Evolutionary conservation across 2,113 vertebrate genomes (phyloP), one percentile per base, ranked within the genome.

Genomic region (Felis chaus): DNA sequence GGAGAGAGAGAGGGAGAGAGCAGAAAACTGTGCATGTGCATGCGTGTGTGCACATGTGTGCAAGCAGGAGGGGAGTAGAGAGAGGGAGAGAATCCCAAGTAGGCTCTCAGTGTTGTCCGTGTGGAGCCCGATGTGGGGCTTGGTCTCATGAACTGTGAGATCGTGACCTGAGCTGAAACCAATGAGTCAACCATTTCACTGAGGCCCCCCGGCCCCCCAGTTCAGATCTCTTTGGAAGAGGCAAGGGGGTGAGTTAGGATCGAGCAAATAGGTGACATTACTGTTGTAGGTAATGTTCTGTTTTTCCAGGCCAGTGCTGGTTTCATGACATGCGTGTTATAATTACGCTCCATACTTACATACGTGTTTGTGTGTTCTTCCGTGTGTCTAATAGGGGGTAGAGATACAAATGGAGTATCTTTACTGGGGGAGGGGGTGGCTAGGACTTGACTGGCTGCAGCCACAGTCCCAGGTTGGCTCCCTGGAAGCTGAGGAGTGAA

Each of bases 401-500:
- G 78, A 53, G 53, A 55, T 29, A 11, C 41, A n/a, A 69, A 69
- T 3, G 3, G 31, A 31, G 19, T 13, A 9, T 45, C 45, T 45
- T 9, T 45, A 19, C 7, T 1, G 3, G 3, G 41, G 87, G 48
- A 48, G 57, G 48, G 18, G 55, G 23, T 1, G 25, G 39, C 50
- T 21, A 33, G 87, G 33, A 9, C 15, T 5, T 19, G 55, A 4
- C 55, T 4, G 9, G 45, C 39, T 31, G 36, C 21, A 16, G 41
- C 31, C 27, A 0, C 1, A 13, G n/a, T 14, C 41, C 7, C 39
- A 1, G 18, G 36, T 15, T 12, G 66, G 66, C 4, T 53, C 27
- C n/a, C 81, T 16, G 68, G 48, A 25, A 48, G 31, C 31, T n/a
- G 33, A 18, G 16, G 29, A 71, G 63, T 45, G 48, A 53, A 55